Percentiles rank a stretch among this genome's conserved stretches.
Evolutionary conservation across 1,140 invertebrate species (phyloP).

Genomic region (Drosophila arizonae): DNA sequence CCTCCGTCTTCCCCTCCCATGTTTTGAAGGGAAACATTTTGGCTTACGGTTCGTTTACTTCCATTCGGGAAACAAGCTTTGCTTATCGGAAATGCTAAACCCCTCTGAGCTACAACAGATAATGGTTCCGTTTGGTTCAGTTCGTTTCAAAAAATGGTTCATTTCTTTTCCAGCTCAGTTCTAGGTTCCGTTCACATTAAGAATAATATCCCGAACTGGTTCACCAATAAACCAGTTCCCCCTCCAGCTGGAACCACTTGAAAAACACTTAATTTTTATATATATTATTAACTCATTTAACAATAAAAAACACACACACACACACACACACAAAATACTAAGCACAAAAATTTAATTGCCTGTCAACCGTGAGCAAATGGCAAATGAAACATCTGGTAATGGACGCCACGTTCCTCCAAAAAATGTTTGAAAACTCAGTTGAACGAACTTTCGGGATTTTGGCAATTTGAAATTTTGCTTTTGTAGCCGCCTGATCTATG

Average conservation of each 20-base stretch:
- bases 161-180: too few relatives aligned
- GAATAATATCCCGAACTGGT: neutral
- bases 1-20: too few relatives aligned
- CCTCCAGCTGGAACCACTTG: neutral
- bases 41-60: too few relatives aligned
- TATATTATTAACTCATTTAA: conserved; percentile 22
- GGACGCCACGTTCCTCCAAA: conserved; percentile 17
- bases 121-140: too few relatives aligned
- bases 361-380: conserved; percentile 14
- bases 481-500: conserved; percentile 32
- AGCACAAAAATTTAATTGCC: conserved; percentile 31
- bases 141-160: too few relatives aligned
- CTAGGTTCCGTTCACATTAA: too few relatives aligned
- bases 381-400: conserved; percentile 36
- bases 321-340: neutral
- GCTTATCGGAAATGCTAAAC: too few relatives aligned
- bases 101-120: too few relatives aligned
- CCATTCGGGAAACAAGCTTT: too few relatives aligned
- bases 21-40: too few relatives aligned
- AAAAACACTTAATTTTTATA: conserved; percentile 3
- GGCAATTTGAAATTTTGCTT: conserved; percentile 13
- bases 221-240: neutral
- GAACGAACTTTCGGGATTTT: conserved; percentile 18
- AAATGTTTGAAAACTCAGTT: conserved; percentile 12
- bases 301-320: neutral